Conservation (phyloP, 2,888 invertebrate species). For the Pecten maximus region DNA sequence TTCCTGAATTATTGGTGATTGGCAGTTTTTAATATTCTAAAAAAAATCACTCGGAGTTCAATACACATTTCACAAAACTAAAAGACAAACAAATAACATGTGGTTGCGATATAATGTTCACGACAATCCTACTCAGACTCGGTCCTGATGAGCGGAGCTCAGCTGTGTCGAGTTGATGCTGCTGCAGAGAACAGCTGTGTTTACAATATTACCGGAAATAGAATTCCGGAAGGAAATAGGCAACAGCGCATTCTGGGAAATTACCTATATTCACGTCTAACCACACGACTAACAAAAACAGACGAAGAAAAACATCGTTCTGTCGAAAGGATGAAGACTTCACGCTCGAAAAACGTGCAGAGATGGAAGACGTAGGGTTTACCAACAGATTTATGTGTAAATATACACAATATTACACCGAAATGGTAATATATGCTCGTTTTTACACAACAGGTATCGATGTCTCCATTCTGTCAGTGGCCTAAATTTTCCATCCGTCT, state of each 20-base stretch:
- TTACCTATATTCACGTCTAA: slow-evolving; percentile 29
- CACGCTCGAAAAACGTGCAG: background rate
- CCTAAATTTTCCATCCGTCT: slow-evolving; percentile 11
- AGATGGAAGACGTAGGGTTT: background rate
- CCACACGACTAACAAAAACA: slow-evolving; percentile 34
- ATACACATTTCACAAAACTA: no score
- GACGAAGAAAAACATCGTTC: slow-evolving; percentile 18
- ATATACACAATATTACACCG: background rate
- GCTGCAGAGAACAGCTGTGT: background rate
- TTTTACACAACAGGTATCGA: background rate
- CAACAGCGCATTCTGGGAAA: background rate
- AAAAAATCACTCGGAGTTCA: no score
- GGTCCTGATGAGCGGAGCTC: no score
- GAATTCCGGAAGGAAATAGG: slow-evolving; percentile 9
- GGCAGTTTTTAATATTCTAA: no score
- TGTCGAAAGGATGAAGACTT: background rate
- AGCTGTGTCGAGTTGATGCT: no score
- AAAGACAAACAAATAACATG: no score
- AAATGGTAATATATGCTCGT: slow-evolving; percentile 1
- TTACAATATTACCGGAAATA: slow-evolving; percentile 28
- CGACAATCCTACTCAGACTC: no score
- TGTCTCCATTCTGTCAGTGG: background rate
- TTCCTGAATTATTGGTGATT: no score
- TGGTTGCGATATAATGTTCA: no score
- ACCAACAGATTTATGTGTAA: background rate